Percentiles rank a stretch among this genome's conserved stretches.
These are phyloP conservation scores for Leptura quadrifasciata DNA, from an alignment of 2,888 invertebrate genomes.

Conservation along the genomic window DNA sequence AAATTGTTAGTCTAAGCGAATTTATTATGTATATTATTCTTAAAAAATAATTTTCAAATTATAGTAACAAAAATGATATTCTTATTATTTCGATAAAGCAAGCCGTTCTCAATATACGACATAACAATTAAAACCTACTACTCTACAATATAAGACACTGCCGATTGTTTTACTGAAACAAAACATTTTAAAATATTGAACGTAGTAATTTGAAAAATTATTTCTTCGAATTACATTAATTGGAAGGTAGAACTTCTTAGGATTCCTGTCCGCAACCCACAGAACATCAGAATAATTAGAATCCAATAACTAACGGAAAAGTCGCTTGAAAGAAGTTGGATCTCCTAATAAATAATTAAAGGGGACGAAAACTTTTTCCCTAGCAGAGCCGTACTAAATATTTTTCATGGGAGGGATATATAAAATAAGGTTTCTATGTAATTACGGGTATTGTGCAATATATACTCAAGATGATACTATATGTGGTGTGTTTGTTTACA, in stretches of 20 bases:
- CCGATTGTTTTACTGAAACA: neutral
- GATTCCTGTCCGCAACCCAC: conserved; percentile 11
- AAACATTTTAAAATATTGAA: neutral
- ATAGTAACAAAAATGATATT: no score
- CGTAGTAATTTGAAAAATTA: conserved; percentile 20
- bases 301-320: conserved; percentile 58
- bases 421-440: no score
- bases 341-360: conserved; percentile 65
- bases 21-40: no score
- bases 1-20: no score
- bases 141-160: neutral
- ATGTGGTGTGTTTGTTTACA: no score
- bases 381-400: neutral
- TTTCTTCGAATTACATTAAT: conserved; percentile 18
- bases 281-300: conserved; percentile 41
- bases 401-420: no score
- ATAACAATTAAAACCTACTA: neutral
- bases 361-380: conserved; percentile 41
- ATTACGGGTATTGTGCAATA: no score
- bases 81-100: no score
- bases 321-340: conserved; percentile 49
- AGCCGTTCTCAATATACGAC: no score
- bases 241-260: conserved; percentile 12
- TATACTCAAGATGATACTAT: no score
- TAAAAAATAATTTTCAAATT: no score